phyloP scores from a whole-genome alignment of 2,113 vertebrate species.

The Neolamprologus ventralis region DNA sequence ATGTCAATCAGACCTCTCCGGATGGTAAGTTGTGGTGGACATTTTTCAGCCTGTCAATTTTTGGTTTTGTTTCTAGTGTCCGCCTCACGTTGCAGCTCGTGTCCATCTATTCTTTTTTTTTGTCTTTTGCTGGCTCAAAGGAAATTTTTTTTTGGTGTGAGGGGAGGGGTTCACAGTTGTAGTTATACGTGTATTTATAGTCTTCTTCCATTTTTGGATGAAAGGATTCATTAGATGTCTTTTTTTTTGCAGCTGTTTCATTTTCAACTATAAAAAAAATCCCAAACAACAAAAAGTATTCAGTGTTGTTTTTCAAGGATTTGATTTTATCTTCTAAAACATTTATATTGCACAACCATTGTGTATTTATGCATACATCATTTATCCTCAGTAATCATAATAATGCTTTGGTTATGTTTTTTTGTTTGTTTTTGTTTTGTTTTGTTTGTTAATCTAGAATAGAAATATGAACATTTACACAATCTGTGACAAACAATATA shows the following conservation, averaged over 20 bases:
- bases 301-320: background rate
- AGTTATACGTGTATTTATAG: background rate
- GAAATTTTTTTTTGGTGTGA: background rate
- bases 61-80: background rate
- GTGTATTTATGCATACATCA: background rate
- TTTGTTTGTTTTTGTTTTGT: background rate
- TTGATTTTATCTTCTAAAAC: background rate
- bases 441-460: background rate
- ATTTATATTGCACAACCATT: background rate
- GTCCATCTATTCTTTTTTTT: background rate
- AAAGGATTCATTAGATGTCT: background rate
- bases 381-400: background rate
- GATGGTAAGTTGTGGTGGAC: conserved; percentile 64
- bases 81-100: background rate
- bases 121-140: background rate
- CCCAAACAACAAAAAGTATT: background rate
- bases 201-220: background rate
- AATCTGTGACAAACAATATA: background rate
- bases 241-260: background rate
- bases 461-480: background rate
- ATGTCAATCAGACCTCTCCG: conserved; percentile 76
- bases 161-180: background rate
- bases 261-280: fast-evolving
- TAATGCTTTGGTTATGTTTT: background rate
- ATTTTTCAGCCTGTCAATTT: background rate